Conservation (phyloP, 2,113 vertebrate species). For the Cryptoleucopteryx plumbea region DNA sequence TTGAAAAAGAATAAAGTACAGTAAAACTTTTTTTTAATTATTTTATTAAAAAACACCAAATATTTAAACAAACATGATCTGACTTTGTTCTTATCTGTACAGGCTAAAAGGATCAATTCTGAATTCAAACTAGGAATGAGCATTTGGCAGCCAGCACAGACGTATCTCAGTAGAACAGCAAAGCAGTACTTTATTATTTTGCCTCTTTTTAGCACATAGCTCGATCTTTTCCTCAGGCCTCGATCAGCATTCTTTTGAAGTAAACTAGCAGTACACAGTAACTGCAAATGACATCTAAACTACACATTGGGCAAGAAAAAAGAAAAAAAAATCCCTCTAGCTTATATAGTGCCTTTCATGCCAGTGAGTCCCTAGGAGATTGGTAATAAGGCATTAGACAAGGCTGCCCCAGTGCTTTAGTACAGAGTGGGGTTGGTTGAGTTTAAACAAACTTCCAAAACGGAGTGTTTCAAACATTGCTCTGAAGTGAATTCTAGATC, state of each 20-base stretch:
- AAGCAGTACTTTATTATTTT: slow-evolving; percentile 23
- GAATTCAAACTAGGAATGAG: background rate
- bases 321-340: background rate
- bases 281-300: slow-evolving; percentile 39
- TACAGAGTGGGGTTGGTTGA: background rate
- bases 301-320: background rate
- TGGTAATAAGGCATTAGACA: slow-evolving; percentile 23
- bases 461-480: background rate
- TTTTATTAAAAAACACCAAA: background rate
- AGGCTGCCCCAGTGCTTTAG: background rate
- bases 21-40: background rate
- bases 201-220: background rate
- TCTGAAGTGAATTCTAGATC: background rate
- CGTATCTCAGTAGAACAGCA: background rate
- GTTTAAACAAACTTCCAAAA: slow-evolving; percentile 7
- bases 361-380: background rate
- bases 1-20: background rate
- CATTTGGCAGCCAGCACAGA: background rate
- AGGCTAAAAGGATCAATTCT: background rate
- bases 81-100: background rate
- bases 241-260: slow-evolving; percentile 53
- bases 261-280: slow-evolving; percentile 27
- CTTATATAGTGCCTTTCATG: slow-evolving; percentile 17
- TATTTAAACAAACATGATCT: background rate
- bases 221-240: slow-evolving; percentile 28